These are phyloP conservation scores for Microdon myrmicae DNA, from an alignment of 2,888 invertebrate genomes.

Conservation along the genomic window DNA sequence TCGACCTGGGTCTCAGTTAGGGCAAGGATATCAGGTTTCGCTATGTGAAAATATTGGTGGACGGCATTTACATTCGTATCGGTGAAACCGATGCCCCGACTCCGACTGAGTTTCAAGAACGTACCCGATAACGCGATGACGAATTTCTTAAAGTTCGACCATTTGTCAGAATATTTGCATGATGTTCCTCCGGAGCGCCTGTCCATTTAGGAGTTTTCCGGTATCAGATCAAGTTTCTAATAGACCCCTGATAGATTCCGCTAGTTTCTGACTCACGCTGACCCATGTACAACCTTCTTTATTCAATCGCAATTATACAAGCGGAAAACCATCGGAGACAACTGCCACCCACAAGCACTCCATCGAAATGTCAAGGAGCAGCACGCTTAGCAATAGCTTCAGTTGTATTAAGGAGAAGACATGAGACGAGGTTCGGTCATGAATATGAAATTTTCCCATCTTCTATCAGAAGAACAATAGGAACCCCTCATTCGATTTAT, in stretches of 20 bases:
- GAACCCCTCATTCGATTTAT: constrained; percentile 32
- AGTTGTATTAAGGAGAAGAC: constrained; percentile 14
- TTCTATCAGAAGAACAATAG: constrained; percentile 19
- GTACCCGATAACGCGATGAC: too few species aligned
- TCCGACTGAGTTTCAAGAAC: too few species aligned
- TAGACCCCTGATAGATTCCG: constrained; percentile 5
- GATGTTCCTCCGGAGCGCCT: constrained; percentile 17
- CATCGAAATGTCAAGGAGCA: constrained; percentile 29
- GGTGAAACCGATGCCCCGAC: too few species aligned
- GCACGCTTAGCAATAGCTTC: too few species aligned
- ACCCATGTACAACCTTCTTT: not conserved
- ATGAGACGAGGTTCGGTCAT: not conserved
- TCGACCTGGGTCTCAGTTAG: too few species aligned
- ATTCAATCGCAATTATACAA: constrained; percentile 12
- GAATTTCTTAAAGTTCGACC: too few species aligned
- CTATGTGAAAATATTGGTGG: too few species aligned
- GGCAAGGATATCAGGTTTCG: too few species aligned
- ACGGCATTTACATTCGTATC: too few species aligned
- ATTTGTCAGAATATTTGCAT: too few species aligned
- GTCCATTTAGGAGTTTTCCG: constrained; percentile 30
- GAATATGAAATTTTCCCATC: constrained; percentile 38
- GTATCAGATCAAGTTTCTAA: constrained; percentile 26
- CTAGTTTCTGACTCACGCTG: constrained; percentile 1
- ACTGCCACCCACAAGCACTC: constrained; percentile 27
- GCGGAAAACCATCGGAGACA: constrained; percentile 15